Evolutionary conservation across 2,113 vertebrate genomes (phyloP), one percentile per base, ranked within the genome.

Genomic region (Nesoenas mayeri): DNA sequence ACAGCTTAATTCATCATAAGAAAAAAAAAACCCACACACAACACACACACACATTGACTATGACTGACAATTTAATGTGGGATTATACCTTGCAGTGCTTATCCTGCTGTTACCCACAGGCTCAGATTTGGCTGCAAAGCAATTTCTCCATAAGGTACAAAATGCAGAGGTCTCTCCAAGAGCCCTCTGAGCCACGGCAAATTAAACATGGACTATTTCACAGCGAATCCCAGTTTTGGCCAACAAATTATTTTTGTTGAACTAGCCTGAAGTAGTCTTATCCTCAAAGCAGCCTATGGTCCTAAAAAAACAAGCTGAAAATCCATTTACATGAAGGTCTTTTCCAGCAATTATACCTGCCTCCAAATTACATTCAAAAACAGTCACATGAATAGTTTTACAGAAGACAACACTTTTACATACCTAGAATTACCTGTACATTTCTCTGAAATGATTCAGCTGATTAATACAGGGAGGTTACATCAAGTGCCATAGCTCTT

Each of bases 21-120:
- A 50, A 50, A 61, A 65, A 32, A 81, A 40, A 12, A 40, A 40
- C 40, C 14, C 40, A 12, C 36, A 36, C 36, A 36, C 36, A 42
- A 11, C 40, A 42, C 42, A 42, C 42, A 42, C 42, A 44, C 40
- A 81, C 83, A 28, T 4, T 51, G 77, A 53, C 72, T 71, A 19
- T 62, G 50, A 88, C 47, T 82, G 91, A 93, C 88, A 95, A 70
- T 71, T 83, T 83, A 77, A 83, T 85, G 85, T 60, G 85, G 50
- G 64, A 90, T 89, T 89, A 87, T 1, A 0, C 40, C 42, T 36
- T 51, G 40, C 22, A 70, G 12, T 54, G n/a, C 65, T 91, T 89
- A 88, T 64, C 67, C 79, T 67, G 51, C 60, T 83, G n/a, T 48
- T 66, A 88, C 77, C 79, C 90, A 85, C 40, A 85, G 51, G 21